These are phyloP conservation scores for Setipinna tenuifilis DNA, from an alignment of 2,797 vertebrate species.

Conservation along the genomic window DNA sequence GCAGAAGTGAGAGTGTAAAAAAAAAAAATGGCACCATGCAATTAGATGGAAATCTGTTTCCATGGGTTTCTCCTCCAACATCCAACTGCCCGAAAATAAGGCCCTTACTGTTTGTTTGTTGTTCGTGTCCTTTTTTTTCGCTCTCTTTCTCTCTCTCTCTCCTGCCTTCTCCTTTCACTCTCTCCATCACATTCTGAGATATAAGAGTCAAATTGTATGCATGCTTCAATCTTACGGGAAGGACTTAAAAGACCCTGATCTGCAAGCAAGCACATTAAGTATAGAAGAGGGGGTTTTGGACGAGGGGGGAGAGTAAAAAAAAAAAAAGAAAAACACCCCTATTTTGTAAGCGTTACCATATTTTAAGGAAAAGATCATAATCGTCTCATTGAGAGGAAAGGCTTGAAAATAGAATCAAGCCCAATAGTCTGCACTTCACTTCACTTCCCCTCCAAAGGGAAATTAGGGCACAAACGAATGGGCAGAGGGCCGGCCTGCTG, in stretches of 20 bases:
- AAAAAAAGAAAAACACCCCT: conserved; percentile 50
- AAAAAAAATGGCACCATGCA: conserved; percentile 63
- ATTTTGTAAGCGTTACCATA: conserved; percentile 62
- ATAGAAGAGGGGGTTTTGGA: neutral
- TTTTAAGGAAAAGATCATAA: conserved; percentile 69
- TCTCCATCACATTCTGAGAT: conserved; percentile 36
- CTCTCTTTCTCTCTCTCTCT: neutral
- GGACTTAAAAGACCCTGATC: conserved; percentile 59
- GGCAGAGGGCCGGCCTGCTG: conserved; percentile 49
- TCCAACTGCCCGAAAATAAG: conserved; percentile 64
- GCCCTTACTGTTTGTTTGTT: conserved; percentile 76
- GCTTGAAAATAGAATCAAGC: conserved; percentile 62
- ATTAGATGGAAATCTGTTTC: conserved; percentile 83
- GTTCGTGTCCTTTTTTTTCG: conserved; percentile 58
- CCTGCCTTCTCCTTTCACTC: neutral
- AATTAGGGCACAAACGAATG: conserved; percentile 61
- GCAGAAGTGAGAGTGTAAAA: conserved; percentile 54
- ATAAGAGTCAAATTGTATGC: conserved; percentile 73
- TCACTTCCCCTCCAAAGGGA: conserved; percentile 57
- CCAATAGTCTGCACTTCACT: conserved; percentile 53
- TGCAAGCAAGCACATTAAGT: conserved; percentile 54
- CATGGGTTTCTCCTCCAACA: conserved; percentile 69
- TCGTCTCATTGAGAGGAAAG: conserved; percentile 70
- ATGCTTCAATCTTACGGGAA: conserved; percentile 66
- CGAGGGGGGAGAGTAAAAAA: too few relatives aligned